Evolutionary conservation across 1,140 invertebrate genomes (phyloP).

Genomic region (Camponotus floridanus): DNA sequence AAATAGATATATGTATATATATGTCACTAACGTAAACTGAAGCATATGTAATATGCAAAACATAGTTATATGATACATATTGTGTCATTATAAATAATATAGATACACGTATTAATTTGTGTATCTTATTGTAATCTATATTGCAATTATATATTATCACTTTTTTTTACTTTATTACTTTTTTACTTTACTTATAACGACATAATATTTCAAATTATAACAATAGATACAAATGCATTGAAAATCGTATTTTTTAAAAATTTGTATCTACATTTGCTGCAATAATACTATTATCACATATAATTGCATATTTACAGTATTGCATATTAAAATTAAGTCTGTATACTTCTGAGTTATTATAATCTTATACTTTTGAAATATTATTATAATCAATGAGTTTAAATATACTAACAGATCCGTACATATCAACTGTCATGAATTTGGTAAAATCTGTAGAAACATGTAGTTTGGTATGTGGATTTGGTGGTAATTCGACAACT

Average conservation of each 20-base stretch:
- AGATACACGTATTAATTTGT: not conserved
- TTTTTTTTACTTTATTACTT: not conserved
- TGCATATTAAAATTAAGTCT: slow-evolving; percentile 21
- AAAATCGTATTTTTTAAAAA: not conserved
- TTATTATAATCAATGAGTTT: slow-evolving; percentile 74
- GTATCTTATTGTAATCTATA: slow-evolving; percentile 20
- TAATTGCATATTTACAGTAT: slow-evolving; percentile 58
- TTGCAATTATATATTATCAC: not conserved
- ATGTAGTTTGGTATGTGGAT: slow-evolving; percentile 77
- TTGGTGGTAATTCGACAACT: slow-evolving; percentile 78
- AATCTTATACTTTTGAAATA: not conserved
- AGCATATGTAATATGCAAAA: slow-evolving; percentile 49
- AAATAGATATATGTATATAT: not conserved
- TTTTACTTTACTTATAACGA: not conserved
- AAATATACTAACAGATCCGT: slow-evolving; percentile 82
- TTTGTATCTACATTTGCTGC: slow-evolving; percentile 7
- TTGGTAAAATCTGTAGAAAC: slow-evolving; percentile 83
- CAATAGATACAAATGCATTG: not conserved
- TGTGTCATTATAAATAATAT: not conserved
- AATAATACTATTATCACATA: slow-evolving; percentile 14
- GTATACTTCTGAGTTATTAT: not conserved
- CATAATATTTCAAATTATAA: not conserved
- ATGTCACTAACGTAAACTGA: slow-evolving; percentile 36
- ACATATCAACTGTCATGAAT: slow-evolving; percentile 81
- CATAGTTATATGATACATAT: not conserved